Conservation (phyloP, 1,140 invertebrate species). For the Zaprionus inermis region DNA sequence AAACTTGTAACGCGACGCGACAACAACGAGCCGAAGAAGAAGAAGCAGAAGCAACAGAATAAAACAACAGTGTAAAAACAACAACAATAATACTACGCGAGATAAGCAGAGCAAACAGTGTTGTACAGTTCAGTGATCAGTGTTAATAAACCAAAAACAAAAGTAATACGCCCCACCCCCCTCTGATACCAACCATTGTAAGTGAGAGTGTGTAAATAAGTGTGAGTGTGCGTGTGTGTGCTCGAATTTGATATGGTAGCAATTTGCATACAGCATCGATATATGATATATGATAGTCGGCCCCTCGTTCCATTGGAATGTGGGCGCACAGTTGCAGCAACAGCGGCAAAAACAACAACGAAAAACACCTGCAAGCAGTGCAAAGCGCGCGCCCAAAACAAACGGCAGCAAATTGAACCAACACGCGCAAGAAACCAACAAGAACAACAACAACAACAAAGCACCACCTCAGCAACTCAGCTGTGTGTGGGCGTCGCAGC, state of each 20-base stretch:
- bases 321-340: constrained; percentile 53
- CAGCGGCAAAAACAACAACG: constrained; percentile 24
- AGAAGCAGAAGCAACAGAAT: constrained; percentile 11
- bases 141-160: constrained; percentile 33
- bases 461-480: constrained; percentile 14
- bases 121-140: constrained; percentile 44
- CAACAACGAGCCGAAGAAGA: constrained; percentile 21
- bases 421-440: constrained; percentile 36
- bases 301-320: constrained; percentile 69
- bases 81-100: constrained; percentile 11
- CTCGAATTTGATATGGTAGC: constrained; percentile 53
- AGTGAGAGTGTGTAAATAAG: constrained; percentile 45
- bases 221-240: constrained; percentile 35
- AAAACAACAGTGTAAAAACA: constrained; percentile 20
- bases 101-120: constrained; percentile 8
- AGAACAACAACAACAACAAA: constrained; percentile 17
- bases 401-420: constrained; percentile 48
- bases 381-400: constrained; percentile 20
- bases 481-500: constrained; percentile 49
- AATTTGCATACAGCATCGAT: constrained; percentile 47
- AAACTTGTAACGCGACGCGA: constrained; percentile 37
- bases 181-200: constrained; percentile 5
- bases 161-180: background rate
- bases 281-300: constrained; percentile 58
- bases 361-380: constrained; percentile 19